phyloP scores from a whole-genome alignment of 1,140 invertebrate genomes.

The Teleogryllus occipitalis region DNA sequence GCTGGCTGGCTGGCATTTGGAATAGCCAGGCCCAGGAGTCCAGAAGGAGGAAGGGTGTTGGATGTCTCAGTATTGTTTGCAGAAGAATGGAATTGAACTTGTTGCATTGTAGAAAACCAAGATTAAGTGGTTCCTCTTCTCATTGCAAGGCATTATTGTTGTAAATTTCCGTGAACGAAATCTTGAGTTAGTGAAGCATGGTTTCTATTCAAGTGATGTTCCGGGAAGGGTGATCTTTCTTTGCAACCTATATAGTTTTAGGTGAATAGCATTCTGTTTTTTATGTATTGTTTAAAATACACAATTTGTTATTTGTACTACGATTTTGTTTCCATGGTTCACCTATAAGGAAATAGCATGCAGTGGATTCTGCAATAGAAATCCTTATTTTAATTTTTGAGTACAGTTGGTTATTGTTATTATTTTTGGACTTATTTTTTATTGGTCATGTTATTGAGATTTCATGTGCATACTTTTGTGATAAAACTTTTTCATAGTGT shows the following conservation, averaged over 20 bases:
- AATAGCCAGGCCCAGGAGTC: not conserved
- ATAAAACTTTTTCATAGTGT: conserved; percentile 17
- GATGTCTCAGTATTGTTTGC: not conserved
- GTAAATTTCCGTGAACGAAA: not conserved
- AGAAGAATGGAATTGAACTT: not conserved
- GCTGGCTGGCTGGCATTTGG: not conserved
- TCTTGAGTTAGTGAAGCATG: not conserved
- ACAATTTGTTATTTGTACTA: not conserved
- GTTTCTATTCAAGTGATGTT: not conserved
- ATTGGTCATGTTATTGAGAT: conserved; percentile 16
- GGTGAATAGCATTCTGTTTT: not conserved
- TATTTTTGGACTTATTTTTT: conserved; percentile 16
- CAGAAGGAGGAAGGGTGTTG: not conserved
- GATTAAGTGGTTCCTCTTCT: not conserved
- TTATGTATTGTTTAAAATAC: not conserved
- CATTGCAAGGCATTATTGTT: not conserved
- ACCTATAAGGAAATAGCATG: not conserved
- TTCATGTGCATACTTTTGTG: conserved; percentile 17
- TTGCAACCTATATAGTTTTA: not conserved
- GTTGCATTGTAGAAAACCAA: not conserved
- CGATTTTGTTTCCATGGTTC: not conserved
- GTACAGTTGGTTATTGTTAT: not conserved
- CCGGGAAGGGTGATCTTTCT: not conserved
- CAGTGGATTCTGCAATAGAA: not conserved
- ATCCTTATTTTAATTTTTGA: conserved; percentile 10